Conservation (phyloP, 2,888 invertebrate species). For the Agonopterix heracliana region DNA sequence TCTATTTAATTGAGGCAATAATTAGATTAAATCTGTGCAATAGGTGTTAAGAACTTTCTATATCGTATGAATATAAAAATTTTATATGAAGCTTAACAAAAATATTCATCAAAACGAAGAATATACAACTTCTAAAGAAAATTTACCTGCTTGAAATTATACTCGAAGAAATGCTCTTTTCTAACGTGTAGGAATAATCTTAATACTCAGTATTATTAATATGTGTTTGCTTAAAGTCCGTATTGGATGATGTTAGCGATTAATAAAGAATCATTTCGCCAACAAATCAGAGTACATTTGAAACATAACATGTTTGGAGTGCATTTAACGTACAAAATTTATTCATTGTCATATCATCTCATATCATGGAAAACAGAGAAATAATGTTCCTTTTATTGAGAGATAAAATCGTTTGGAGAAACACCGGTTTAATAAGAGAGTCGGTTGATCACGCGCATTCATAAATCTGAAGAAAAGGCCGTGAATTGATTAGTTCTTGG, state of each 20-base stretch:
- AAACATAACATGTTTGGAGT: neutral
- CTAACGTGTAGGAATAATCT: slow-evolving; percentile 18
- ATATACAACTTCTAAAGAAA: slow-evolving; percentile 33
- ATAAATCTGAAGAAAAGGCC: slow-evolving; percentile 4
- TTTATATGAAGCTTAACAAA: slow-evolving; percentile 49
- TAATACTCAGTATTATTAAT: slow-evolving; percentile 33
- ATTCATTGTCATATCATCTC: slow-evolving; percentile 71
- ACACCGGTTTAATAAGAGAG: slow-evolving; percentile 8
- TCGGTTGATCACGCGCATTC: slow-evolving; percentile 4
- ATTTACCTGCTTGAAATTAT: slow-evolving; percentile 39
- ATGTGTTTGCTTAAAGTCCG: slow-evolving; percentile 19
- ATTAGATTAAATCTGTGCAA: slow-evolving; percentile 42
- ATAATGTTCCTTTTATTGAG: slow-evolving; percentile 24
- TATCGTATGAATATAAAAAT: slow-evolving; percentile 33
- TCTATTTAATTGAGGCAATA: slow-evolving; percentile 55
- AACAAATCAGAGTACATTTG: neutral
- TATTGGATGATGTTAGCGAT: slow-evolving; percentile 15
- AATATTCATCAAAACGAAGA: slow-evolving; percentile 27
- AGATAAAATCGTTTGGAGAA: slow-evolving; percentile 16
- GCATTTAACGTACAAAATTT: slow-evolving; percentile 16
- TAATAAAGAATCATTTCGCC: neutral
- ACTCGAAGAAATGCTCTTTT: slow-evolving; percentile 28
- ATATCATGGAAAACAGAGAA: slow-evolving; percentile 41
- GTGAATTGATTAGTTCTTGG: neutral
- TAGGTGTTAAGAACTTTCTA: slow-evolving; percentile 43